A percentile compares a stretch with the other conserved stretches of the same genome.
Evolutionary conservation across 2,888 invertebrate species (phyloP).

Genomic region (Nomada hirtipes): DNA sequence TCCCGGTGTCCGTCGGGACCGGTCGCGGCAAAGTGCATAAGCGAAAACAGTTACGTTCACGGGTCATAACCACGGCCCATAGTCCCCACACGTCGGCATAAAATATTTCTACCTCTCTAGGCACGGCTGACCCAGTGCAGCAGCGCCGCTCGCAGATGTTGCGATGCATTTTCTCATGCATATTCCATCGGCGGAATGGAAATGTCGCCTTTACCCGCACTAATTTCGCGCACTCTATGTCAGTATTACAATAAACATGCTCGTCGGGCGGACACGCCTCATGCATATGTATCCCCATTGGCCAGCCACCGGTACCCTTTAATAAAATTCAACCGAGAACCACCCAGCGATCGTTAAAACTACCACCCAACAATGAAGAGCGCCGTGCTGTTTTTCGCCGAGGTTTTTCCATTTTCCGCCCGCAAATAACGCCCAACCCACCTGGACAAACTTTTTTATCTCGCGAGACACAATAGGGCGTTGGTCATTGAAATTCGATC

Average conservation of each 20-base stretch:
- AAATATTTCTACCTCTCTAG: slow-evolving; percentile 47
- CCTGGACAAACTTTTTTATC: neutral
- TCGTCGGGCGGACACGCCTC: slow-evolving; percentile 49
- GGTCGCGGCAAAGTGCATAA: slow-evolving; percentile 20
- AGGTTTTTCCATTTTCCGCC: slow-evolving; percentile 16
- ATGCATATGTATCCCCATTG: slow-evolving; percentile 61
- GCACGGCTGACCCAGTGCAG: slow-evolving; percentile 64
- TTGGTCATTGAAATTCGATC: neutral
- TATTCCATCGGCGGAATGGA: slow-evolving; percentile 65
- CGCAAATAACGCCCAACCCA: slow-evolving; percentile 21
- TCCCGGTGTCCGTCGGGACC: neutral
- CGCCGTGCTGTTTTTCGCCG: slow-evolving; percentile 26
- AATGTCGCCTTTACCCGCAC: slow-evolving; percentile 70
- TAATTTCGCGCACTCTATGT: slow-evolving; percentile 65
- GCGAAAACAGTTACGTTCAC: slow-evolving; percentile 41
- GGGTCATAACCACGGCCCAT: slow-evolving; percentile 34
- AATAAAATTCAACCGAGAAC: slow-evolving; percentile 56
- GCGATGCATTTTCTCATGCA: slow-evolving; percentile 67
- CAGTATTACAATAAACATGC: slow-evolving; percentile 67
- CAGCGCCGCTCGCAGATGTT: slow-evolving; percentile 59
- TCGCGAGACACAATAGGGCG: neutral
- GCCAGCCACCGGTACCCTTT: slow-evolving; percentile 19
- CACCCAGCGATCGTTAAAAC: slow-evolving; percentile 52
- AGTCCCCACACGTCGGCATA: slow-evolving; percentile 14
- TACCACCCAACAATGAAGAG: slow-evolving; percentile 13